Evolutionary conservation across 1,140 invertebrate species (phyloP).

Genomic region (Oncopodura yosiiana): DNA sequence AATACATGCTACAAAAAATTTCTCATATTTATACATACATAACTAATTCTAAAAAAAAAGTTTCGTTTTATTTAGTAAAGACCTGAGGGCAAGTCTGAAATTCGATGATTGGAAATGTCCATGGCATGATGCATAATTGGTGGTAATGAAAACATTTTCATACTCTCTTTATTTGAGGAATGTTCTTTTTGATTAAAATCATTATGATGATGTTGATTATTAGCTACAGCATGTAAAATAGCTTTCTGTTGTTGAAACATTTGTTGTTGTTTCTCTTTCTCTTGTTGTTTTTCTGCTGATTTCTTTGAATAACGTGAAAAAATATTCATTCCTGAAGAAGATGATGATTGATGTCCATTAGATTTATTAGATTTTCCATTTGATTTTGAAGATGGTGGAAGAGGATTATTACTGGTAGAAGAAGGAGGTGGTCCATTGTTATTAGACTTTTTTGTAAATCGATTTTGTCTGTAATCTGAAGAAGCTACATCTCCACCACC

Average conservation of each 20-base stretch:
- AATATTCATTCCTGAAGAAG: slow-evolving; percentile 1
- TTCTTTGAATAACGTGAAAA: slow-evolving; percentile 30
- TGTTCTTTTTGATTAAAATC: slow-evolving; percentile 14
- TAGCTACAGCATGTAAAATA: not conserved
- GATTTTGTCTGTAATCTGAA: slow-evolving; percentile 29
- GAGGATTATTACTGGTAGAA: not conserved
- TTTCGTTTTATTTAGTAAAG: slow-evolving; percentile 30
- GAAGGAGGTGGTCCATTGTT: not conserved
- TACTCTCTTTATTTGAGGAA: slow-evolving; percentile 26
- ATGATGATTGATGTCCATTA: not conserved
- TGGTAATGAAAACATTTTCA: slow-evolving; percentile 33
- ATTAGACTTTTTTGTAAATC: slow-evolving; percentile 30
- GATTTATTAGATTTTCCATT: not conserved
- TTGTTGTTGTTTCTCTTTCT: slow-evolving; percentile 17
- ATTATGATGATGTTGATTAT: slow-evolving; percentile 11
- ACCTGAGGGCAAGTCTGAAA: slow-evolving; percentile 31
- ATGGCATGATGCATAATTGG: slow-evolving; percentile 22
- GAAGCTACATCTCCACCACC: slow-evolving; percentile 8
- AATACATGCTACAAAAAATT: too few relatives aligned
- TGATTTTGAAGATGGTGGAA: not conserved
- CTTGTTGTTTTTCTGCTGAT: slow-evolving; percentile 14
- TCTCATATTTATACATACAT: too few relatives aligned
- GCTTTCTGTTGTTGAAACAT: not conserved
- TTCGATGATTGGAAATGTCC: slow-evolving; percentile 19
- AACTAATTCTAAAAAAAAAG: too few relatives aligned